Percentiles rank a stretch among this genome's conserved stretches.
Conservation (phyloP, 2,888 invertebrate species). For the Schrankia costaestrigalis region DNA sequence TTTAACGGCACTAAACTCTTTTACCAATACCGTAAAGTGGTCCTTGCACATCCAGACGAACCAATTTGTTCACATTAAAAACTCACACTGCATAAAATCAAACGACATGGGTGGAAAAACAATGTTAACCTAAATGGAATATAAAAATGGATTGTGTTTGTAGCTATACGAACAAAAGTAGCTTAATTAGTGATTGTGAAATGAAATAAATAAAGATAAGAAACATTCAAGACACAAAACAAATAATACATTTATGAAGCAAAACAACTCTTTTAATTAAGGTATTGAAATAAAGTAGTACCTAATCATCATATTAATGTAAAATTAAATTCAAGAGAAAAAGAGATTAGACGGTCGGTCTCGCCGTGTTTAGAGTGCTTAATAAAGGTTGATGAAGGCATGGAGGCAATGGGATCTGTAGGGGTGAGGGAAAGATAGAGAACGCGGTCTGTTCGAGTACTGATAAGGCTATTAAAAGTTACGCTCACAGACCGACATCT, state of each 20-base stretch:
- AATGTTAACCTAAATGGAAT: neutral
- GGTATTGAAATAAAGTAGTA: constrained; percentile 1
- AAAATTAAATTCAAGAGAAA: constrained; percentile 2
- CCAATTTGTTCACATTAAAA: constrained; percentile 48
- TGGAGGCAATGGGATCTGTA: constrained; percentile 26
- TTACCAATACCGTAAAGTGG: constrained; percentile 71
- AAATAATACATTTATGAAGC: too few species aligned
- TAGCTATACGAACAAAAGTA: too few species aligned
- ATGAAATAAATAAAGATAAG: too few species aligned
- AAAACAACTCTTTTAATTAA: constrained; percentile 2
- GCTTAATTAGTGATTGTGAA: too few species aligned
- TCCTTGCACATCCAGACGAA: constrained; percentile 48
- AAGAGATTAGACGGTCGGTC: constrained; percentile 31
- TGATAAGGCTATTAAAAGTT: constrained; percentile 80
- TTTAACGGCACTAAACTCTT: constrained; percentile 76
- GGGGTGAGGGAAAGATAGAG: constrained; percentile 50
- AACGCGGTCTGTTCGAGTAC: constrained; percentile 62
- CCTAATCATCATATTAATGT: neutral
- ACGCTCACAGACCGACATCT: constrained; percentile 60
- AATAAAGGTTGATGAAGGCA: constrained; percentile 59
- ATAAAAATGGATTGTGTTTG: neutral
- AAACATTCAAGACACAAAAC: too few species aligned
- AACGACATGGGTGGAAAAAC: constrained; percentile 9
- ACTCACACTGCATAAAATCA: constrained; percentile 21
- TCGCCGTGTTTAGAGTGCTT: constrained; percentile 51